Conservation (phyloP, 2,797 vertebrate genomes). For the Channallabes apus region DNA sequence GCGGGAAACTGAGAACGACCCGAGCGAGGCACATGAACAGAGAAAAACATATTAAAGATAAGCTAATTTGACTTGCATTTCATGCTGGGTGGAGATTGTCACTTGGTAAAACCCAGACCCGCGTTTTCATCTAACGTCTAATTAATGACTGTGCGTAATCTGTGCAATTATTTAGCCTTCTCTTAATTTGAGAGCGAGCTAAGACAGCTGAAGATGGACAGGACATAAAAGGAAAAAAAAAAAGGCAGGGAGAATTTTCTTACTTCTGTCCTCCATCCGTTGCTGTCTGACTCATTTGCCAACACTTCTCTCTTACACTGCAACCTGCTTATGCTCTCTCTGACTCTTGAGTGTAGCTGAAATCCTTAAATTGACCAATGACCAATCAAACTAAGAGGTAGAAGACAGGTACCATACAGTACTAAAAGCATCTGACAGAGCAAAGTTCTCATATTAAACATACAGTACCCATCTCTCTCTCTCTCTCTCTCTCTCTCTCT, state of each 20-base stretch:
- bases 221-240: conserved; percentile 59
- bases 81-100: conserved; percentile 57
- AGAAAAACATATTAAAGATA: conserved; percentile 38
- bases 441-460: too few species aligned
- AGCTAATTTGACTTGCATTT: conserved; percentile 64
- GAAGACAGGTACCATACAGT: not conserved
- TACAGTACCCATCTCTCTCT: too few species aligned
- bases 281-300: not conserved
- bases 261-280: conserved; percentile 5
- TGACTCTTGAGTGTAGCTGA: conserved; percentile 10
- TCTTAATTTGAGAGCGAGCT: conserved; percentile 65
- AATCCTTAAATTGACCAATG: conserved; percentile 1
- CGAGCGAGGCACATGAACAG: not conserved
- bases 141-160: conserved; percentile 76
- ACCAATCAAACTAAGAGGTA: not conserved
- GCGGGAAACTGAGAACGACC: not conserved
- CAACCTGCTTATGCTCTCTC: not conserved
- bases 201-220: conserved; percentile 57
- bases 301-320: not conserved
- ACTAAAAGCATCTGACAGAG: not conserved
- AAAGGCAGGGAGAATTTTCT: conserved; percentile 56
- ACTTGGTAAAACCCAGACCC: conserved; percentile 29
- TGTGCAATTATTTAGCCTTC: conserved; percentile 67
- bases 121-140: conserved; percentile 67
- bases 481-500: too few species aligned